Evolutionary conservation across 2,113 vertebrate species (phyloP).

Genomic region (Columba livia): DNA sequence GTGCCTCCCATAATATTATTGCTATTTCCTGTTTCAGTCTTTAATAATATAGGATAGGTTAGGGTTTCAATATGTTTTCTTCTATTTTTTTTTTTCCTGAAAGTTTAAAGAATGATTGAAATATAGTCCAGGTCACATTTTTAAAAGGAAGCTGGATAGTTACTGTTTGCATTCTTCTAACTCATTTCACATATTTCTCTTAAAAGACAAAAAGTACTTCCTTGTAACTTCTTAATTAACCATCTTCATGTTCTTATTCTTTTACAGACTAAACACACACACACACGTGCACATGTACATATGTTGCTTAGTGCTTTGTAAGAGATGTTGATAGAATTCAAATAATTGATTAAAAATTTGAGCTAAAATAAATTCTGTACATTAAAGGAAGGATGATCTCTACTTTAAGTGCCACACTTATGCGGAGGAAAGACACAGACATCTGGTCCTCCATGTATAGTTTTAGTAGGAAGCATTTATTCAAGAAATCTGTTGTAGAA

Average conservation of each 20-base stretch:
- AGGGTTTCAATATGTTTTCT: constrained; percentile 6
- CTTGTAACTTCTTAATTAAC: constrained; percentile 46
- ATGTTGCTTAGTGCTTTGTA: background rate
- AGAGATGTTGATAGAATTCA: background rate
- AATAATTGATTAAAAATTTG: background rate
- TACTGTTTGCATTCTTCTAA: constrained; percentile 62
- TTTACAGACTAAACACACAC: background rate
- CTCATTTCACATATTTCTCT: constrained; percentile 23
- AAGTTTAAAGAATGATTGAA: constrained; percentile 58
- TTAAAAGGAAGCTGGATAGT: constrained; percentile 46
- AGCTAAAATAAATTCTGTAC: background rate
- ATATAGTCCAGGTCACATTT: constrained; percentile 64
- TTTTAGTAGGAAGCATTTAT: background rate
- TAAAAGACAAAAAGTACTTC: constrained; percentile 48
- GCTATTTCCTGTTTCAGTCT: constrained; percentile 72
- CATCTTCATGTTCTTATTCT: constrained; percentile 2
- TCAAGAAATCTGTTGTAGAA: constrained; percentile 17
- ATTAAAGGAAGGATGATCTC: background rate
- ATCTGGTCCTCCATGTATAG: background rate
- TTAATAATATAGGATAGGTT: constrained; percentile 60
- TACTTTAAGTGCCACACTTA: background rate
- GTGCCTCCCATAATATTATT: constrained; percentile 65
- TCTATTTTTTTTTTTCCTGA: background rate
- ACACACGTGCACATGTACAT: too few relatives aligned
- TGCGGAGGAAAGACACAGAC: background rate